A percentile compares a stretch with the other conserved stretches of the same genome.
phyloP scores from a whole-genome alignment of 2,888 invertebrate genomes.

The Andrena marginata region DNA sequence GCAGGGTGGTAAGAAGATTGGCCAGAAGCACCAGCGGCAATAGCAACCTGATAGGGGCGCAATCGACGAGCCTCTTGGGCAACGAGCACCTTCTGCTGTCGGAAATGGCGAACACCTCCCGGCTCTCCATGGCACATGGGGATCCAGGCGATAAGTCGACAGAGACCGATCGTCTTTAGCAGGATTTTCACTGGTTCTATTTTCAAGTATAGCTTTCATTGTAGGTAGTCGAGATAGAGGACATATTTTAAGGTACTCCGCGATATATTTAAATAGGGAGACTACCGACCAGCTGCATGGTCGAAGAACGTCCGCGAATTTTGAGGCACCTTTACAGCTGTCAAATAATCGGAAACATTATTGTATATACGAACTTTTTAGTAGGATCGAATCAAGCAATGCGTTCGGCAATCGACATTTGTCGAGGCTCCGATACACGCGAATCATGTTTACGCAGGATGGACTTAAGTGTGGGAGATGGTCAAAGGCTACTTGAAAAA shows the following conservation, averaged over 20 bases:
- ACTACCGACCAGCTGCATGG: slow-evolving; percentile 19
- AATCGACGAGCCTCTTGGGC: slow-evolving; percentile 60
- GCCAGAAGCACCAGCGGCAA: slow-evolving; percentile 87
- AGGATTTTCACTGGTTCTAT: slow-evolving; percentile 26
- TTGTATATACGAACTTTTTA: slow-evolving; percentile 26
- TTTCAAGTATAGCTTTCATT: slow-evolving; percentile 32
- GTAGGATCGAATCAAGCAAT: background rate
- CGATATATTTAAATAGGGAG: slow-evolving; percentile 10
- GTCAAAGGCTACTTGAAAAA: background rate
- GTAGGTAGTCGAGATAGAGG: background rate
- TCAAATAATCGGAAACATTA: slow-evolving; percentile 1
- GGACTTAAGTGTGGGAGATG: background rate
- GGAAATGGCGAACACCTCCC: slow-evolving; percentile 78
- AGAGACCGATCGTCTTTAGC: slow-evolving; percentile 54
- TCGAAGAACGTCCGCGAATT: slow-evolving; percentile 13
- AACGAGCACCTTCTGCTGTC: slow-evolving; percentile 75
- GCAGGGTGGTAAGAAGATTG: slow-evolving; percentile 88
- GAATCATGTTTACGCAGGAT: background rate
- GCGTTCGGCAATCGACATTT: background rate
- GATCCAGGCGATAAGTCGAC: slow-evolving; percentile 19
- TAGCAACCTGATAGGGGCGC: background rate
- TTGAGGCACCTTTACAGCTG: background rate
- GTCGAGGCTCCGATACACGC: too few relatives aligned
- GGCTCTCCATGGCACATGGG: slow-evolving; percentile 53
- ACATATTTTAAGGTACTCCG: background rate